These are phyloP conservation scores for Heliopora coerulea DNA, from an alignment of 92 coral and sea anemone species.

Conservation along the genomic window DNA sequence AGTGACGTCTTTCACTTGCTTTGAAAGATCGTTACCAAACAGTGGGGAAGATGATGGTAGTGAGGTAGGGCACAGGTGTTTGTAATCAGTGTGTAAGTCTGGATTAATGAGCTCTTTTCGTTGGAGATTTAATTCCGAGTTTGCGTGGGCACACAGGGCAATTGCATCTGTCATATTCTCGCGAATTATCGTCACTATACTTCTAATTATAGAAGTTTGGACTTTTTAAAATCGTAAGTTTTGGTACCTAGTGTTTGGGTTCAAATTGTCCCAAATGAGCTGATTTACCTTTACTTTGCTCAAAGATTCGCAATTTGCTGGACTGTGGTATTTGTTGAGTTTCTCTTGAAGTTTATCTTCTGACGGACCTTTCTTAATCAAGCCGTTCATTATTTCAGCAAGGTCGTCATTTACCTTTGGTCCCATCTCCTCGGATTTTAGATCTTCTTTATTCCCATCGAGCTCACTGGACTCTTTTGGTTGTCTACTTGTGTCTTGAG, in stretches of 20 bases:
- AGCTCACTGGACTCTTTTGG: too few relatives aligned
- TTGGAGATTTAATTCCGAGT: conserved; percentile 48
- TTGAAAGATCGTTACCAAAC: conserved; percentile 54
- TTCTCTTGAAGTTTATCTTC: conserved; percentile 50
- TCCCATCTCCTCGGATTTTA: too few relatives aligned
- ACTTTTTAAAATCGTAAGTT: conserved; percentile 48
- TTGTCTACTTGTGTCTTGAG: too few relatives aligned
- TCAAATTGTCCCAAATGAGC: conserved; percentile 52
- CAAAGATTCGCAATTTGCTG: conserved; percentile 51
- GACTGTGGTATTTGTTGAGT: conserved; percentile 54
- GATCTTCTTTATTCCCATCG: too few relatives aligned
- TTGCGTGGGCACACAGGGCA: conserved; percentile 60
- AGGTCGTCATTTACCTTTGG: too few relatives aligned
- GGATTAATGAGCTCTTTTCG: conserved; percentile 59
- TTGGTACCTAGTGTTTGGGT: conserved; percentile 50
- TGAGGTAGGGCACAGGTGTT: conserved; percentile 40
- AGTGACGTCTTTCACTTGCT: conserved; percentile 52
- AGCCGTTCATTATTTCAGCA: too few relatives aligned
- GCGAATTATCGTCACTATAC: conserved; percentile 47
- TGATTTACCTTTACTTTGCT: conserved; percentile 57
- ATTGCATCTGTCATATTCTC: conserved; percentile 49
- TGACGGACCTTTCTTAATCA: conserved; percentile 50
- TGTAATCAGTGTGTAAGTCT: conserved; percentile 47
- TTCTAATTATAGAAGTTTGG: conserved; percentile 44
- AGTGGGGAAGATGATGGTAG: conserved; percentile 47